Evolutionary conservation across 2,113 vertebrate genomes (phyloP), one percentile per base, ranked within the genome.

Genomic region (Lampris megalopsis): DNA sequence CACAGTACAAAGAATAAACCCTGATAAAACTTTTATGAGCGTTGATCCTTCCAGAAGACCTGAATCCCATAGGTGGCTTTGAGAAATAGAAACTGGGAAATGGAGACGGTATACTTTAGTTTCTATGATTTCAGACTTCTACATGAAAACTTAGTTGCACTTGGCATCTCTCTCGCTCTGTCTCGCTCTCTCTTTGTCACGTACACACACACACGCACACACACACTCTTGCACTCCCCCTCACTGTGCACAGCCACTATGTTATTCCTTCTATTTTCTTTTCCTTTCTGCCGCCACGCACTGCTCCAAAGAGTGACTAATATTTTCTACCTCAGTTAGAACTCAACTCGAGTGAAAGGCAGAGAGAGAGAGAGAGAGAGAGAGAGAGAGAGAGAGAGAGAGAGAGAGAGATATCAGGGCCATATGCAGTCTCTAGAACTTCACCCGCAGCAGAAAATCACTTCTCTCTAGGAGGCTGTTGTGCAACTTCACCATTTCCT

Each of bases 281-380:
- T 90, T 80, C 83, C 71, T 89, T 71, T 81, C 61, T 76, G 61
- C 60, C 8, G 6, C 61, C 62, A 77, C 68, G 63, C 82, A 73
- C 65, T 40, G 42, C 89, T 93, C 88, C 82, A 89, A 79, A 59
- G 61, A 56, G 80, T 93, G 92, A 92, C 84, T 92, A 89, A 92
- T 84, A 92, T 84, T 91, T 93, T 92, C 90, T 92, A 72, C 83
- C 64, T 80, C 77, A 84, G 71, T 93, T 86, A 89, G 45, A 50
- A 45, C 6, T 41, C 62, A 57, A 63, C 57, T 76, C 52, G 64
- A 62, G 42, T 71, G 68, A 63, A 53, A 40, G 59, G 13, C 3
- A 49, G 68, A 77, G 73, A 73, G 35, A 71, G 72, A 68, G 1
- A 70, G 48, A 56, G 8, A 66, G 49, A 64, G 53, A 36, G 42